Evolutionary conservation across 2,888 invertebrate species (phyloP), one percentile per base, ranked within the genome.

Genomic region (Macrosiphum euphorbiae): DNA sequence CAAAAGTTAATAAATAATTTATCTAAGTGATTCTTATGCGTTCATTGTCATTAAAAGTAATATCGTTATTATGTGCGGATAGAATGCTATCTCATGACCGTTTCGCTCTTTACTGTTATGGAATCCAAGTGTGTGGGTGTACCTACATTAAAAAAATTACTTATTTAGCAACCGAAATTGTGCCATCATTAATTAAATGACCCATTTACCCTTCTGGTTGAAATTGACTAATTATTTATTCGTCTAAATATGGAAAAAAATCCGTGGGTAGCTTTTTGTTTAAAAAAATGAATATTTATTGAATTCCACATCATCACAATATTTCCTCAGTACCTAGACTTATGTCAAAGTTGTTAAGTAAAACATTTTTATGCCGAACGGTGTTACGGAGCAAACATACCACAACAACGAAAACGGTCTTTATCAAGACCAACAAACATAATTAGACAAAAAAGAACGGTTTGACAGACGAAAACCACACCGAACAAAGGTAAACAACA

Each of bases 101-200:
- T 35, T 78, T 78, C 78, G 35, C 78, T 78, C 78, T 78, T 35
- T 78, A 78, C 20, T 78, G 20, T 78, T 78, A 78, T 78, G 78
- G 78, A 78, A 35, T 35, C 78, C 35, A 35, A 78, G 78, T 35
- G 20, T 20, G 78, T 35, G 78, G 78, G 78, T 35, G 78, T 78
- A 78, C 78, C 78, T 78, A 78, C 78, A 78, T 78, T 78, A 78
- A 78, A 78, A 78, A 78, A 78, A 78, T 78, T 78, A 78, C 35
- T 78, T 78, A 78, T 78, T 78, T 35, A 78, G 35, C 20, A 78
- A 78, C 78, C 20, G 20, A 78, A 78, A 78, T 78, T 35, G 8
- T 78, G 78, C 78, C 35, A 78, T 78, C 78, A 78, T 78, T 78
- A 78, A 78, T 78, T 78, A 78, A 78, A 78, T 78, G 35, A 78